Base-by-base conservation (phyloP, 2,888 invertebrate genomes). In the Agriopis leucophaearia region DNA sequence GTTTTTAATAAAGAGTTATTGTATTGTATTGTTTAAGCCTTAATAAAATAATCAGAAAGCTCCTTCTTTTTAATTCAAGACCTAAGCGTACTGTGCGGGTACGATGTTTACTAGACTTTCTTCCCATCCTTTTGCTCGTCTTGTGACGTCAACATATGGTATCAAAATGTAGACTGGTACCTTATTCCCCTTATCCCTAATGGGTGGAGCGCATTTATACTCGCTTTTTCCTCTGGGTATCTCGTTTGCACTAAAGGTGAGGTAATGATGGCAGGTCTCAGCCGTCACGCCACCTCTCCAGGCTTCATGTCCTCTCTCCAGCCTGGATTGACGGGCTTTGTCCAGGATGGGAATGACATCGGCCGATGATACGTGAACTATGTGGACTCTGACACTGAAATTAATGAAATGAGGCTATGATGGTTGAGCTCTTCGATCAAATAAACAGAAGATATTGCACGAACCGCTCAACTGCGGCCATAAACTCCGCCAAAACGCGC, bases 221-320 rank as follows among this genome's bases (percentile, higher is more conserved):
- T 96, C 95, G 40, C 96, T 96, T 35, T 90, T 95, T 5, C 94
- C 94, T 44, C 94, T 90, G 6, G 95, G 95, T 40, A 97, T 94
- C 62, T 95, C 90, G 75, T 96, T 96, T 0, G 96, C 94, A 51
- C 92, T 90, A 40, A 97, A 87, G 0, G 94, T 92, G 36, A 97
- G 88, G 83, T 97, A 97, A 83, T 97, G 97, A 74, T 96, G 96
- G 81, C 97, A 97, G 0, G 96, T 97, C 85, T 96, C 97, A 0
- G 95, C 96, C 0, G 96, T 96, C 66, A 97, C 88, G 0, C 94
- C 94, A 0, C 91, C 94, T 6, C 95, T 94, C 79, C 92, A 93
- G 0, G 81, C 86, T 35, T 78, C 80, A 75, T 95, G 94, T 57
- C 96, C 96, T 72, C 64, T 88, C 79, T 62, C 90, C 81, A 64